A percentile compares a stretch with the other conserved stretches of the same genome.
These are phyloP conservation scores for Drosophila quadrilineata DNA, from an alignment of 1,140 invertebrate species.

Conservation along the genomic window DNA sequence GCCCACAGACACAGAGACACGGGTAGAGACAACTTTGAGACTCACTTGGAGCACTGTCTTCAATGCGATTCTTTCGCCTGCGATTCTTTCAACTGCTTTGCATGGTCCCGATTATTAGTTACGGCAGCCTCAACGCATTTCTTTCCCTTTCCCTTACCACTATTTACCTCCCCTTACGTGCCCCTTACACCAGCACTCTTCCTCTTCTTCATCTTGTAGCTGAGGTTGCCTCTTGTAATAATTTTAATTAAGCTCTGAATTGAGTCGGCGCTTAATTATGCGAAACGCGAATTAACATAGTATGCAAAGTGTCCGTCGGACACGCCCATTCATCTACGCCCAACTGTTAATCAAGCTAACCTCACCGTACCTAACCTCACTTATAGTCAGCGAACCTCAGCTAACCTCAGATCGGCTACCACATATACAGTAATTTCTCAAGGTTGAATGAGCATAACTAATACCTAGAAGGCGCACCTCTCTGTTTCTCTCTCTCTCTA, in stretches of 20 bases:
- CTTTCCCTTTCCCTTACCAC: neutral
- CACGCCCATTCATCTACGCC: neutral
- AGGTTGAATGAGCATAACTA: too few species aligned
- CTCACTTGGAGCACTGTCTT: too few species aligned
- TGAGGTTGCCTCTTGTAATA: slow-evolving; percentile 53
- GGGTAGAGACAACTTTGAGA: too few species aligned
- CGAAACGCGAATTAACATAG: slow-evolving; percentile 54
- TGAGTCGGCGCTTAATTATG: slow-evolving; percentile 76
- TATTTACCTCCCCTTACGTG: neutral
- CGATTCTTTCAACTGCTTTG: slow-evolving; percentile 40
- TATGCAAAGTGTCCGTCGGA: slow-evolving; percentile 47
- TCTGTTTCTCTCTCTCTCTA: too few species aligned
- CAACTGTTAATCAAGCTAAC: too few species aligned
- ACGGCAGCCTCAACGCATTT: slow-evolving; percentile 77
- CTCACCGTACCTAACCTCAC: too few species aligned
- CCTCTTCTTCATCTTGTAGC: too few species aligned
- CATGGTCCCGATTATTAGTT: slow-evolving; percentile 72
- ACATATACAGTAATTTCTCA: too few species aligned
- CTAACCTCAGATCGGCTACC: too few species aligned
- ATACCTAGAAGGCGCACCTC: too few species aligned
- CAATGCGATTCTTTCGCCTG: neutral
- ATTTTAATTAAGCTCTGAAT: slow-evolving; percentile 72
- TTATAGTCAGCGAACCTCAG: too few species aligned
- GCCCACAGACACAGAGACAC: too few species aligned
- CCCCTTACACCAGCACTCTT: neutral